A percentile compares a stretch with the other conserved stretches of the same genome.
These are phyloP conservation scores for Ibidorhyncha struthersii DNA, from an alignment of 2,113 vertebrate species.

Conservation along the genomic window DNA sequence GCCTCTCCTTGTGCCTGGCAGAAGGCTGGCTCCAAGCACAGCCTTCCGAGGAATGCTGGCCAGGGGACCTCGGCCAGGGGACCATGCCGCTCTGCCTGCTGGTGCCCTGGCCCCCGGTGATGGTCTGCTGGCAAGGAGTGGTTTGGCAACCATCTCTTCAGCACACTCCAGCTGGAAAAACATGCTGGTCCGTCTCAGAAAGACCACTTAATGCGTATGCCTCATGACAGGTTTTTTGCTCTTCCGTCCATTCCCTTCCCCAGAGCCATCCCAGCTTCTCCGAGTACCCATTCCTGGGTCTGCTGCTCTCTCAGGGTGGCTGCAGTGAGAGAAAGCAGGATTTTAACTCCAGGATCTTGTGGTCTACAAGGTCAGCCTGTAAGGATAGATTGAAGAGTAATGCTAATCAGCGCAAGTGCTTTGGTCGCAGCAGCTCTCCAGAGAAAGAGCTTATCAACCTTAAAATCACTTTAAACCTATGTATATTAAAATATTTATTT, in stretches of 20 bases:
- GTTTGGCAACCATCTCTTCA: not conserved
- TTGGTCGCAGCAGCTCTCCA: not conserved
- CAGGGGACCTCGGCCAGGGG: fast-evolving
- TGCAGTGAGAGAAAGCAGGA: fast-evolving
- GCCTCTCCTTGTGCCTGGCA: fast-evolving
- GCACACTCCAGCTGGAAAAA: not conserved
- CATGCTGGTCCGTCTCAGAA: not conserved
- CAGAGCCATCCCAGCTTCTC: not conserved
- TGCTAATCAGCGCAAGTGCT: not conserved
- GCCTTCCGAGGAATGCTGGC: fast-evolving
- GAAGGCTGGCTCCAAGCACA: not conserved
- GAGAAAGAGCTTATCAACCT: not conserved
- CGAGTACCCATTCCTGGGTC: fast-evolving
- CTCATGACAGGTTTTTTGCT: fast-evolving
- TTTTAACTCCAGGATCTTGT: not conserved
- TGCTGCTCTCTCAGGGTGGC: not conserved
- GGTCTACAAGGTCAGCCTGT: not conserved
- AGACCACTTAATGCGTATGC: not conserved
- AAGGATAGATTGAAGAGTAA: not conserved
- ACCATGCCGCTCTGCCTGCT: not conserved
- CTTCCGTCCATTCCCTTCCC: not conserved
- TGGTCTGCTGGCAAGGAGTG: not conserved
- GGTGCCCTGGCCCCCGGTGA: not conserved
- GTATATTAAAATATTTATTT: not conserved
- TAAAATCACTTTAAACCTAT: not conserved